Evolutionary conservation across 2,113 vertebrate species (phyloP).

Genomic region (Saimiri boliviensis): DNA sequence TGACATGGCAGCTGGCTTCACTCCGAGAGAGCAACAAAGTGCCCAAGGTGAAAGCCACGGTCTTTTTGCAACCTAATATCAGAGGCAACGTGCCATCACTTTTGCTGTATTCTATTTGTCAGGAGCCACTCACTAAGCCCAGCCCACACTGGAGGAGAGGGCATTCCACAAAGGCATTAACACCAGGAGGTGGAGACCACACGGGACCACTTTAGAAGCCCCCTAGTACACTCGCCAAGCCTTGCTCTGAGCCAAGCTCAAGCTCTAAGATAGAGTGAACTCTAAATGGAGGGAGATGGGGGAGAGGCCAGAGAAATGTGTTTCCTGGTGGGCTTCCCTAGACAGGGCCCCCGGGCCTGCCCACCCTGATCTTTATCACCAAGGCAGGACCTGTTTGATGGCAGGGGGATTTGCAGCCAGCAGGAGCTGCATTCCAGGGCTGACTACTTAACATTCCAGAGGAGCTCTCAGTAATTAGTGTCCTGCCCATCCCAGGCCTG

Average conservation of each 20-base stretch:
- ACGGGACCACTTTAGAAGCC: not conserved
- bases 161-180: not conserved
- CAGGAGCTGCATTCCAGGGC: slow-evolving; percentile 63
- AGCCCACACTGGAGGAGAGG: not conserved
- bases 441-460: slow-evolving; percentile 77
- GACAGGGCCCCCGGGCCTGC: not conserved
- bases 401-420: slow-evolving; percentile 38
- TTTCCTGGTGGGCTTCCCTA: not conserved
- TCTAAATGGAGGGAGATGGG: not conserved
- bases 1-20: not conserved
- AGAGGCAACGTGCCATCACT: not conserved
- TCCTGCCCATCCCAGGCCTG: slow-evolving; percentile 50
- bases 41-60: not conserved
- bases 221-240: not conserved
- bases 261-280: not conserved
- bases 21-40: not conserved
- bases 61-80: not conserved
- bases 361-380: slow-evolving; percentile 54
- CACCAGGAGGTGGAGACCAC: not conserved
- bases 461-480: slow-evolving; percentile 69
- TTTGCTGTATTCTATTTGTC: not conserved
- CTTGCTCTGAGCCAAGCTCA: not conserved
- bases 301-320: not conserved
- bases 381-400: slow-evolving; percentile 1
- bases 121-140: not conserved